These are phyloP conservation scores for Drosophila vallismaia DNA, from an alignment of 2,888 invertebrate species.

Conservation along the genomic window DNA sequence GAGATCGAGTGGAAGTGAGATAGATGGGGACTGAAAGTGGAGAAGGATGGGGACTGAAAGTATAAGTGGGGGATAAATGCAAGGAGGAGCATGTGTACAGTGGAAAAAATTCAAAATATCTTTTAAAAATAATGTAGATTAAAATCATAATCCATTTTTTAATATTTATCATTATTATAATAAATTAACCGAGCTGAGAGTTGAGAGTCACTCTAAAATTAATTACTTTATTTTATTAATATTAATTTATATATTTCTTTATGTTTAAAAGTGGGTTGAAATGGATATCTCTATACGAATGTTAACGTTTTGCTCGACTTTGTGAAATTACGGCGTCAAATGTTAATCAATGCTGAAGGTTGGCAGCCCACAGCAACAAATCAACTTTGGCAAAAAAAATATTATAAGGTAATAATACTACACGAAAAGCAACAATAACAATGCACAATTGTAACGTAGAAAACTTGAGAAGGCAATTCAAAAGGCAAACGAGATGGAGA, in stretches of 20 bases:
- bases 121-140: not conserved
- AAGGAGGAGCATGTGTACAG: constrained; percentile 7
- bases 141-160: not conserved
- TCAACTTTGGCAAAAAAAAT: constrained; percentile 39
- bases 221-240: not conserved
- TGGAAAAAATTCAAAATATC: not conserved
- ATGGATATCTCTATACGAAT: constrained; percentile 11
- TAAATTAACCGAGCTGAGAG: too few species aligned
- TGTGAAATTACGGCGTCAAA: constrained; percentile 76
- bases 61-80: constrained; percentile 6
- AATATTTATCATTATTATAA: not conserved
- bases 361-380: constrained; percentile 50
- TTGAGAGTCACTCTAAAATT: not conserved
- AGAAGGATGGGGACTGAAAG: not conserved
- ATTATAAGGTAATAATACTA: constrained; percentile 42
- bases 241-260: not conserved
- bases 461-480: constrained; percentile 45
- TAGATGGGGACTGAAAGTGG: not conserved
- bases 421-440: constrained; percentile 49
- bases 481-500: constrained; percentile 23
- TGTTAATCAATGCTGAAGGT: constrained; percentile 80
- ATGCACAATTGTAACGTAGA: constrained; percentile 60
- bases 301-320: constrained; percentile 33
- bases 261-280: constrained; percentile 1
- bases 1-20: constrained; percentile 7